A percentile compares a stretch with the other conserved stretches of the same genome.
Conservation (phyloP, 2,797 vertebrate species). For the Podargus strigoides region DNA sequence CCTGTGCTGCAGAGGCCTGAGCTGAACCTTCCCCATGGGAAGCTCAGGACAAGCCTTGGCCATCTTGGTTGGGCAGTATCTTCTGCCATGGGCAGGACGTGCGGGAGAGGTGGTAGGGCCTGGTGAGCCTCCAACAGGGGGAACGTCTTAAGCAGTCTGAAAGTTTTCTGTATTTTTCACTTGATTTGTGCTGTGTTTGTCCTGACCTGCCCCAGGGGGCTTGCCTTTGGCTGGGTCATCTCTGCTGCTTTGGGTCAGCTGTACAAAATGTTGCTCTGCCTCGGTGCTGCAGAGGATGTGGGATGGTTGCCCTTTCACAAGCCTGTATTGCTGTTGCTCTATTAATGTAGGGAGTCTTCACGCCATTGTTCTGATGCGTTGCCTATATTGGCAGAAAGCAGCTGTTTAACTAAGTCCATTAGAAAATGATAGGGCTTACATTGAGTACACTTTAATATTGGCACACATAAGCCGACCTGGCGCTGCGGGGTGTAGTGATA, state of each 20-base stretch:
- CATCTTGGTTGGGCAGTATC: background rate
- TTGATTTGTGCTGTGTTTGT: background rate
- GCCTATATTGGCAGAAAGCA: background rate
- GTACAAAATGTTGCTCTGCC: background rate
- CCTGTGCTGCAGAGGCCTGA: background rate
- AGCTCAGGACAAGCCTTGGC: background rate
- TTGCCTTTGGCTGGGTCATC: background rate
- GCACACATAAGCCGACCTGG: background rate
- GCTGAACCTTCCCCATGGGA: background rate
- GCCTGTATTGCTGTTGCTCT: rapidly evolving
- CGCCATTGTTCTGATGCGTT: rapidly evolving
- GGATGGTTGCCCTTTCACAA: background rate
- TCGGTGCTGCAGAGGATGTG: rapidly evolving
- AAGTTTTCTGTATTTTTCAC: background rate
- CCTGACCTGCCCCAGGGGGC: rapidly evolving
- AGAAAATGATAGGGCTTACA: background rate
- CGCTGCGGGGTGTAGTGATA: background rate
- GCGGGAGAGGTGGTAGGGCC: background rate
- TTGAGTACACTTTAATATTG: background rate
- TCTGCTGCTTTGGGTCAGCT: background rate
- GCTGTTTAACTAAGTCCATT: background rate
- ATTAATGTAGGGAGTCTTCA: background rate
- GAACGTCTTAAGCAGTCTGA: background rate
- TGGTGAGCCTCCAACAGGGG: background rate
- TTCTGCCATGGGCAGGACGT: background rate